Conservation (phyloP, 2,797 vertebrate species). For the Triplophysa bombifrons region DNA sequence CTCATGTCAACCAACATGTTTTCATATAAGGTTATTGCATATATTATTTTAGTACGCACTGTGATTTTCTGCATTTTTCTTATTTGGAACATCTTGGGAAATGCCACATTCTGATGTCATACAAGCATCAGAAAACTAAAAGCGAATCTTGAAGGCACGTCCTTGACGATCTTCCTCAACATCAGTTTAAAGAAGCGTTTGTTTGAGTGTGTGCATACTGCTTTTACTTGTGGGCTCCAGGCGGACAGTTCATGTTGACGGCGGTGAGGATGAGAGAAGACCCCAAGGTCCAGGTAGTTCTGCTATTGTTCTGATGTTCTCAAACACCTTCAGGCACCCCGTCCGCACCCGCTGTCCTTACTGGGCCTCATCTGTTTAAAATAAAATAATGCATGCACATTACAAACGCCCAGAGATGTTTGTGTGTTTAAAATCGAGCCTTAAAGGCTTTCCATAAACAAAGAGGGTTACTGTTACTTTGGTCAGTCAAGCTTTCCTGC, state of each 20-base stretch:
- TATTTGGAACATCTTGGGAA: not conserved
- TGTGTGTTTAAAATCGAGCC: not conserved
- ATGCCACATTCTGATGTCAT: not conserved
- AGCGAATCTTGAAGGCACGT: not conserved
- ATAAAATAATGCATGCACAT: constrained; percentile 47
- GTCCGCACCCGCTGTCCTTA: constrained; percentile 5
- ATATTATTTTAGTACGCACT: not conserved
- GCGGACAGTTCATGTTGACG: constrained; percentile 25
- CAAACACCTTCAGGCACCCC: not conserved
- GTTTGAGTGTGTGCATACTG: not conserved
- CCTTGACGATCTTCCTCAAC: constrained; percentile 16
- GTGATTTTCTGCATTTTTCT: not conserved
- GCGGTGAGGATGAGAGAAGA: constrained; percentile 20
- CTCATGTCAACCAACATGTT: not conserved
- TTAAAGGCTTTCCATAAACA: constrained; percentile 32
- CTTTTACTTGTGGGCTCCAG: not conserved
- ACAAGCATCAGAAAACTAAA: not conserved
- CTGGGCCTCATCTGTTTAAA: constrained; percentile 13
- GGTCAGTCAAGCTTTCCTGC: not conserved
- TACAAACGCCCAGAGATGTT: constrained; percentile 29
- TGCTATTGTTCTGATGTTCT: constrained; percentile 1
- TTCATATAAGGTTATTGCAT: not conserved
- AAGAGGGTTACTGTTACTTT: constrained; percentile 1
- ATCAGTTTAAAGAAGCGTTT: constrained; percentile 30
- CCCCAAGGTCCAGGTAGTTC: constrained; percentile 15